Conservation (phyloP, 2,797 vertebrate species). For the Psittacula echo region DNA sequence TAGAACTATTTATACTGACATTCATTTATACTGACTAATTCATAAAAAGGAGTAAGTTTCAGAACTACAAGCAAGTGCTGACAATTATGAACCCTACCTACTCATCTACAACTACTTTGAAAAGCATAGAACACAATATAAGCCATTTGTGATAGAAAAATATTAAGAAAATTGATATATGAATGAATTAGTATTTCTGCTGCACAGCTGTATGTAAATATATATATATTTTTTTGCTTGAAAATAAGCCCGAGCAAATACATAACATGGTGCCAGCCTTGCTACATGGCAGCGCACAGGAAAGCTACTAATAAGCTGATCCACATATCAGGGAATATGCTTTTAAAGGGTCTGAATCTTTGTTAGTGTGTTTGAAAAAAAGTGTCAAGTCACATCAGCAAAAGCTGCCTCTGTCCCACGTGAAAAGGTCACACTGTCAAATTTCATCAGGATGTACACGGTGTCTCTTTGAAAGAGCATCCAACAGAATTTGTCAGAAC, state of each 20-base stretch:
- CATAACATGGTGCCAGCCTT: not conserved
- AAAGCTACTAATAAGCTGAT: not conserved
- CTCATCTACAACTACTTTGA: not conserved
- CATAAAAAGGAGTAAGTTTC: not conserved
- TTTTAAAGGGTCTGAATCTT: constrained; percentile 8
- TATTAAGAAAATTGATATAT: not conserved
- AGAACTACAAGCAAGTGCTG: not conserved
- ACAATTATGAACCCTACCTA: not conserved
- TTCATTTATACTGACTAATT: not conserved
- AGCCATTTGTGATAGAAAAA: not conserved
- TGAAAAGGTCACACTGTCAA: constrained; percentile 50
- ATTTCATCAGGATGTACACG: constrained; percentile 14
- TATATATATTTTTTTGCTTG: not conserved
- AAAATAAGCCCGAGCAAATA: not conserved
- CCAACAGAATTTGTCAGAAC: constrained; percentile 32
- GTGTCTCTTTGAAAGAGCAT: not conserved
- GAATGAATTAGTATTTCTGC: not conserved
- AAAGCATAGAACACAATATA: not conserved
- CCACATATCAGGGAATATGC: not conserved
- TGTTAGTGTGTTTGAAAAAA: constrained; percentile 13
- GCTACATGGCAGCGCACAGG: not conserved
- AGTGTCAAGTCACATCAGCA: constrained; percentile 33
- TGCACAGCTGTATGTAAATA: not conserved
- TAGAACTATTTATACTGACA: not conserved
- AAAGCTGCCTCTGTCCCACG: not conserved